Base-by-base conservation (phyloP, 1,140 invertebrate species). In the Hylaeus volcanicus region DNA sequence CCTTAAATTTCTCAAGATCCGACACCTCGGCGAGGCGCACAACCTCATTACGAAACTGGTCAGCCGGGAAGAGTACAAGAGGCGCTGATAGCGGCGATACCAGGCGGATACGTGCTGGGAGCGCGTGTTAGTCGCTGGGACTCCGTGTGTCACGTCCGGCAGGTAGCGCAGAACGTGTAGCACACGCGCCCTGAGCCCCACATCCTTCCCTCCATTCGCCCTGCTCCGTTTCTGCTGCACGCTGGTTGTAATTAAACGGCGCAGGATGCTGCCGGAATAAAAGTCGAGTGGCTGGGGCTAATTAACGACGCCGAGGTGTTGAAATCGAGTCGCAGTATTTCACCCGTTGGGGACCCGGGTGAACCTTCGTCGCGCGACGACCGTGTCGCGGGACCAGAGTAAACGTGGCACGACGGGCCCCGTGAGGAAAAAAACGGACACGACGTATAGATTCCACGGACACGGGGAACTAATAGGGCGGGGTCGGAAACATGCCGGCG, bases 251-350 rank as follows among this genome's bases (percentile, higher is more conserved):
- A 90, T 89, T 90, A 88, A 88, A 88, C 71, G 74, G 70, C 79
- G 81, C 77, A 8, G 76, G 83, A 79, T 85, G 84, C 81, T 70
- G 81, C 78, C 77, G 78, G 82, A 86, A 83, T 86, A 89, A 90
- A 89, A 85, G 66, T 88, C 81, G 75, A 82, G 85, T 86, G 85
- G 79, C 76, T 74, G 73, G 76, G 51, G 84, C 90, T 91, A 92
- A 92, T 91, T 91, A 92, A 92, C 89, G 90, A 92, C 82, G 82
- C 37, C 81, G 51, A 90, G 88, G 87, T 90, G 90, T 91, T 89
- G 89, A 92, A 92, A 91, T 91, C 89, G 86, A 92, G 87, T 92
- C 82, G 88, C 88, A 88, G 88, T 92, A 92, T 91, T 92, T 92
- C 88, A 92, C 89, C 83, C 39, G 45, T 8, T 26, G 58, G 12